Evolutionary conservation across 2,113 vertebrate species (phyloP).

Genomic region (Eleginops maclovinus): DNA sequence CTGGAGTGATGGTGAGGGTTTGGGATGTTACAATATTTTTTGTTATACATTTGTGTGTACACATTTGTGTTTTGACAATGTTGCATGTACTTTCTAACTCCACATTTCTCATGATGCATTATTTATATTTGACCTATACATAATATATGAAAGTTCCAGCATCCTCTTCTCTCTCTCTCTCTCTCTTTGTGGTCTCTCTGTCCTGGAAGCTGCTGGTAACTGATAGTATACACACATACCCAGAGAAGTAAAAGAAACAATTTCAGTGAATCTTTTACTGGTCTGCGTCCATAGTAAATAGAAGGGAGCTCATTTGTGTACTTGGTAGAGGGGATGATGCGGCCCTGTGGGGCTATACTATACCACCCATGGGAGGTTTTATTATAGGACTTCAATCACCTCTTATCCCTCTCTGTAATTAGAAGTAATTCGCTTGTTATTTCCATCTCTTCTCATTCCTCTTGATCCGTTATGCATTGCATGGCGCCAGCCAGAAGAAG

Average conservation of each 20-base stretch:
- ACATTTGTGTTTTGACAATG: constrained; percentile 3
- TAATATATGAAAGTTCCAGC: constrained; percentile 72
- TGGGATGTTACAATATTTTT: neutral
- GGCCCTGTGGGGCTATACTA: constrained; percentile 23
- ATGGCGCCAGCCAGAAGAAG: neutral
- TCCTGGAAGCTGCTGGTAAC: constrained; percentile 55
- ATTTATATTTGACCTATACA: constrained; percentile 64
- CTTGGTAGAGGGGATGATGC: constrained; percentile 21
- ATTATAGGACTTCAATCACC: constrained; percentile 53
- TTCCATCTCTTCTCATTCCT: constrained; percentile 19
- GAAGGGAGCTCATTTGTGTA: constrained; percentile 26
- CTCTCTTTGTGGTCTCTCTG: constrained; percentile 17
- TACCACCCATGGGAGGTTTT: constrained; percentile 41
- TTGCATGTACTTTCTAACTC: constrained; percentile 20
- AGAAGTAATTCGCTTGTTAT: constrained; percentile 24
- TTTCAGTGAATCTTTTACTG: constrained; percentile 10
- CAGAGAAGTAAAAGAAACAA: constrained; percentile 1
- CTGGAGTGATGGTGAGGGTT: neutral
- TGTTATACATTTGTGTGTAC: neutral
- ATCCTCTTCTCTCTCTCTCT: constrained; percentile 14
- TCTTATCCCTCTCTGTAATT: constrained; percentile 47
- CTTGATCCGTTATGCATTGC: neutral
- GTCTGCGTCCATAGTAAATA: neutral
- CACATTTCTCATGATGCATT: constrained; percentile 48
- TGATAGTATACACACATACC: constrained; percentile 52